A percentile compares a stretch with the other conserved stretches of the same genome.
phyloP scores from a whole-genome alignment of 2,797 vertebrate species.

The Lophius americanus region DNA sequence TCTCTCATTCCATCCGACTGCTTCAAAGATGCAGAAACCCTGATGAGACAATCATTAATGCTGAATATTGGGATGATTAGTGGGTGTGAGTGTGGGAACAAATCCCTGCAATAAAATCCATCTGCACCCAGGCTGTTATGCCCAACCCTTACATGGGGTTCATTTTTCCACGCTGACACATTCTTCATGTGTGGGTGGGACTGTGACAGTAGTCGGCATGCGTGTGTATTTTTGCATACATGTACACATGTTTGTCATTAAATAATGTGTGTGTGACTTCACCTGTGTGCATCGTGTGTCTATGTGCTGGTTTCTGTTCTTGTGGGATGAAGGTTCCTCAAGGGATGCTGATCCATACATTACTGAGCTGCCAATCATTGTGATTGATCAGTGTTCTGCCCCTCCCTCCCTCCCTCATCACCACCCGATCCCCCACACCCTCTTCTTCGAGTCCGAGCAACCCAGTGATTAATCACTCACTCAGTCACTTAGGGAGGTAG shows the following conservation, averaged over 20 bases:
- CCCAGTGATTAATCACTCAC: slow-evolving; percentile 67
- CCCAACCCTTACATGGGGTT: slow-evolving; percentile 34
- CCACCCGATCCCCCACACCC: slow-evolving; percentile 47
- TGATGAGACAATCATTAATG: slow-evolving; percentile 41
- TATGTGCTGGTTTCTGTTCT: background rate
- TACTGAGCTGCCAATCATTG: slow-evolving; percentile 59
- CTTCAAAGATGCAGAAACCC: slow-evolving; percentile 17
- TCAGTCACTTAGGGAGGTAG: slow-evolving; percentile 67
- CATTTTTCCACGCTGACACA: slow-evolving; percentile 47
- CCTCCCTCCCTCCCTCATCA: slow-evolving; percentile 59
- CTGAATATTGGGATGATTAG: background rate
- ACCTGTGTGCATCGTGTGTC: background rate
- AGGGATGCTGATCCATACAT: slow-evolving; percentile 58
- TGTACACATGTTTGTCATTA: background rate
- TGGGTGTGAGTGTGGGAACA: slow-evolving; percentile 13
- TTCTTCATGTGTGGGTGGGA: slow-evolving; percentile 8
- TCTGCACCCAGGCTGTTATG: slow-evolving; percentile 38
- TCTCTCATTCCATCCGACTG: slow-evolving; percentile 2
- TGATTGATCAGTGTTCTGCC: slow-evolving; percentile 74
- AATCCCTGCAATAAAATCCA: slow-evolving; percentile 53
- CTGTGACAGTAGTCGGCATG: background rate
- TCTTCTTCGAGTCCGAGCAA: slow-evolving; percentile 48
- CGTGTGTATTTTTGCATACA: background rate
- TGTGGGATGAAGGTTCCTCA: slow-evolving; percentile 34
- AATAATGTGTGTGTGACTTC: background rate